Evolutionary conservation across 2,888 invertebrate genomes (phyloP), one percentile per base, ranked within the genome.

Genomic region (Scaptomyza reducta): DNA sequence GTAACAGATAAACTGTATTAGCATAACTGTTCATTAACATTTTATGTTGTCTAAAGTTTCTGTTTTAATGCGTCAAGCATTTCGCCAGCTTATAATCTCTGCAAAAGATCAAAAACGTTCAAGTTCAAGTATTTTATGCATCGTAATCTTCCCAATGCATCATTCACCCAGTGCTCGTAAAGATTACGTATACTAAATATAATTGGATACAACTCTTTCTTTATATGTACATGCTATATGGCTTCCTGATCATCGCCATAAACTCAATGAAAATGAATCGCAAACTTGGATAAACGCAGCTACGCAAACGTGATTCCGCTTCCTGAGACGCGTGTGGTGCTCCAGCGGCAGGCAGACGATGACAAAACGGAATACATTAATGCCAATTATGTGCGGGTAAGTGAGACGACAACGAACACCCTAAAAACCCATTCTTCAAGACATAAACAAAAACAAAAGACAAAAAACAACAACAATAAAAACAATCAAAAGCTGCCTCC

Each of bases 271-370:
- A 76, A 74, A 71, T 59, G 71, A 62, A 74, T 67, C 35, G n/a
- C 6, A 54, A 4, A 6, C 27, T 6, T 29, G 27, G 1, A 4
- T 7, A 4, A 72, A 72, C 58, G 58, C 78, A 92, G 94, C 51
- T 98, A 97, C 92, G 97, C 98, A 62, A 98, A 98, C 91, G 97
- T 98, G n/a, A 95, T 98, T 78, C 98, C 98, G 56, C 94, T 97
- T 78, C 97, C 97, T 31, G 97, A 97, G 91, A 97, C 97, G 31
- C 94, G 98, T 88, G 98, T 98, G 2, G 94, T 94, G 33, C 92
- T 98, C 38, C 94, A 93, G 78, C 93, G 94, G 70, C 93, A 95
- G 62, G 95, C 95, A 60, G 95, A 94, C 66, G 96, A 96, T 85
- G 95, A 95, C 1, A 95, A 95, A 70, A 95, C 96, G 53, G 97